These are phyloP conservation scores for Cyrtorhinus lividipennis DNA, from an alignment of 1,140 invertebrate genomes.

Conservation along the genomic window DNA sequence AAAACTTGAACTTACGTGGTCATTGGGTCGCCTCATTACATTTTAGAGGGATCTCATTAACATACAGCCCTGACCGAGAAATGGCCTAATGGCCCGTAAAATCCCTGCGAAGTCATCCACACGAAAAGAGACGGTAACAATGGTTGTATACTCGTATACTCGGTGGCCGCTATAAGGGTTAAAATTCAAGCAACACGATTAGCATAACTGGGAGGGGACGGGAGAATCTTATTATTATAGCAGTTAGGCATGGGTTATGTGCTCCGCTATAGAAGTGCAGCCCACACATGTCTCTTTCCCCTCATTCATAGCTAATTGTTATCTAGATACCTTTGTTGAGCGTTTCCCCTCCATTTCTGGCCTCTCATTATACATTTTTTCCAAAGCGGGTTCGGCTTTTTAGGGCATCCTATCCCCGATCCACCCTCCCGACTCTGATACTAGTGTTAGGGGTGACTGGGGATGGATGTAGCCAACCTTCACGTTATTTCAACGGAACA, in stretches of 20 bases:
- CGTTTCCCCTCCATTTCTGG: background rate
- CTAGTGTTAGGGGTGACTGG: too few species aligned
- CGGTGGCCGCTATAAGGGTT: too few species aligned
- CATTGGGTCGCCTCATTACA: too few species aligned
- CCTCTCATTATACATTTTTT: background rate
- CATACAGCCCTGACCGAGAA: background rate
- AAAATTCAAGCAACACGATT: too few species aligned
- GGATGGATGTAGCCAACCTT: too few species aligned
- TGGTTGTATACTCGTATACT: too few species aligned
- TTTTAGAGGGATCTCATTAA: too few species aligned
- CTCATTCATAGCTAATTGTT: conserved; percentile 4
- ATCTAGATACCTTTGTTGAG: conserved; percentile 4
- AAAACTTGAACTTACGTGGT: too few species aligned
- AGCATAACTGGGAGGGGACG: background rate
- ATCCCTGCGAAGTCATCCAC: background rate
- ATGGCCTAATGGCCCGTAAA: background rate
- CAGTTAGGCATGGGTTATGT: background rate
- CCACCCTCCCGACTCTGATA: background rate
- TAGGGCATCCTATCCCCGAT: background rate
- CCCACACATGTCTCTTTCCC: background rate
- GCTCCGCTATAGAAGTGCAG: background rate
- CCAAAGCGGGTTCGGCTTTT: conserved; percentile 2
- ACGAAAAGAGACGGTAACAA: background rate
- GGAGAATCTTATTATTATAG: background rate
- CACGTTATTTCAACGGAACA: conserved; percentile 3